Evolutionary conservation across 2,797 vertebrate genomes (phyloP).

Genomic region (Crocodylus rhombifer): DNA sequence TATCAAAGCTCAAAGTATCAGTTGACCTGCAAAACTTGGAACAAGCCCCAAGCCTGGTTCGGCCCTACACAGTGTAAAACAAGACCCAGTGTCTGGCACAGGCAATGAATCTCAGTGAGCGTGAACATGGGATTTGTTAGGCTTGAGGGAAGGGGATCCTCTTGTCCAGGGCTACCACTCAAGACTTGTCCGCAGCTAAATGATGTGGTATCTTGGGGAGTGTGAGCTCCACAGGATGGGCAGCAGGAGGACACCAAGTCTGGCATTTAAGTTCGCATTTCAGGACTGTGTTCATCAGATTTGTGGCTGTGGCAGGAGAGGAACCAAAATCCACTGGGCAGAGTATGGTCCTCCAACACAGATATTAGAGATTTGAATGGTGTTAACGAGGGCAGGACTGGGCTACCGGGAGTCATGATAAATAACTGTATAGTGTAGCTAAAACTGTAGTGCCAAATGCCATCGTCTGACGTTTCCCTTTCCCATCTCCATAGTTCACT

Average conservation of each 20-base stretch:
- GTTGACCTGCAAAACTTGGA: background rate
- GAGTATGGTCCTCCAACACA: slow-evolving; percentile 63
- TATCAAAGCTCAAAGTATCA: background rate
- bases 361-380: slow-evolving; percentile 29
- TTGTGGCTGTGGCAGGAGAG: slow-evolving; percentile 50
- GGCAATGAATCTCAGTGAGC: background rate
- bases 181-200: background rate
- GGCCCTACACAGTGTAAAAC: background rate
- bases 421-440: slow-evolving; percentile 78
- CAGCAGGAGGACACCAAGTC: background rate
- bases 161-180: background rate
- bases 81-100: background rate
- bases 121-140: background rate
- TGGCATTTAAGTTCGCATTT: background rate
- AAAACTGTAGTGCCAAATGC: slow-evolving; percentile 78
- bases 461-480: slow-evolving; percentile 66
- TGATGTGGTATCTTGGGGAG: accelerated
- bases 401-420: slow-evolving; percentile 70
- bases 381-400: slow-evolving; percentile 68
- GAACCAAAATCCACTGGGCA: slow-evolving; percentile 63
- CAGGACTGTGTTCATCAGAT: slow-evolving; percentile 50
- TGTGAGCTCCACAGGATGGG: background rate
- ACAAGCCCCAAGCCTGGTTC: background rate
- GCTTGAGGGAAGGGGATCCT: background rate
- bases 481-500: slow-evolving; percentile 70